These are phyloP conservation scores for Sebastes cheni DNA, from an alignment of 2,797 vertebrate genomes.

Conservation along the genomic window DNA sequence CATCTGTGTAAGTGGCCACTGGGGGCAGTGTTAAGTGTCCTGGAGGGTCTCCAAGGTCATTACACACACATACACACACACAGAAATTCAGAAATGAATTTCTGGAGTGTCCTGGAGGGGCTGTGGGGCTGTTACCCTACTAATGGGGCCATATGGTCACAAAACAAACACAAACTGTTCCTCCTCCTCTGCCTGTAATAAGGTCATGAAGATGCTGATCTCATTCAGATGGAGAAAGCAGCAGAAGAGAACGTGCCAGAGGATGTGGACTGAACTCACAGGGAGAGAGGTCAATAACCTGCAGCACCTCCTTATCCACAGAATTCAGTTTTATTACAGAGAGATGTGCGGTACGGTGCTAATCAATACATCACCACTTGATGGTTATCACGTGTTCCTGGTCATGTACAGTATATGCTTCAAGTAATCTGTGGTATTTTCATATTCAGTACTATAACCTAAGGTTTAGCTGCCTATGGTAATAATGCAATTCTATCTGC, in stretches of 20 bases:
- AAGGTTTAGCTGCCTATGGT: neutral
- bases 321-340: neutral
- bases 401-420: neutral
- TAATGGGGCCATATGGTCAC: conserved; percentile 87
- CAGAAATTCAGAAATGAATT: conserved; percentile 42
- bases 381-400: neutral
- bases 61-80: conserved; percentile 7
- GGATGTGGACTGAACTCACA: conserved; percentile 47
- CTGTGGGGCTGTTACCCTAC: conserved; percentile 81
- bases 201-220: conserved; percentile 78
- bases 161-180: conserved; percentile 85
- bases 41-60: conserved; percentile 72
- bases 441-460: neutral
- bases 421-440: neutral
- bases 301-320: conserved; percentile 20
- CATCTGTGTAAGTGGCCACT: conserved; percentile 69
- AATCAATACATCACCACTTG: neutral
- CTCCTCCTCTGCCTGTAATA: conserved; percentile 70
- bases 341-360: neutral
- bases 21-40: conserved; percentile 72
- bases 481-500: neutral
- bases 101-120: conserved; percentile 73
- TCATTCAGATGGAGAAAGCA: conserved; percentile 63
- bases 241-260: conserved; percentile 49
- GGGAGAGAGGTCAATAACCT: conserved; percentile 57